Conservation (phyloP, 2,888 invertebrate species). For the Calliphora vomitoria region DNA sequence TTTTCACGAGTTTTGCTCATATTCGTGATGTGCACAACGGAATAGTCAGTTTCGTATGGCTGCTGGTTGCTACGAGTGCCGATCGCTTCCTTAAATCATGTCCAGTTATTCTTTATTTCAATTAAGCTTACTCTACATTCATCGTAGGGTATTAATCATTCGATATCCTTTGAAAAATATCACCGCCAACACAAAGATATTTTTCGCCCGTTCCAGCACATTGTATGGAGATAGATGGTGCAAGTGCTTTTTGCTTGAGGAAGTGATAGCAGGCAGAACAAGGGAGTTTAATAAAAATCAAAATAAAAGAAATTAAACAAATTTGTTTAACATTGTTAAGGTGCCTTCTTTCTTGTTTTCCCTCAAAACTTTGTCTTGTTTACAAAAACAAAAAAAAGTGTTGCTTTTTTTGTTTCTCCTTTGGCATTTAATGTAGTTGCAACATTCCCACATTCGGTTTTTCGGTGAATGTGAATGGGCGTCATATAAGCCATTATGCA, state of each 20-base stretch:
- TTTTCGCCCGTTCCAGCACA: slow-evolving; percentile 25
- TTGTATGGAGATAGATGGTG: slow-evolving; percentile 47
- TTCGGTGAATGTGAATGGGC: slow-evolving; percentile 65
- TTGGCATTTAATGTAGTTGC: slow-evolving; percentile 42
- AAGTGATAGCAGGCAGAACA: slow-evolving; percentile 31
- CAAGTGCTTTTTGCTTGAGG: slow-evolving; percentile 9
- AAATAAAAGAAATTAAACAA: slow-evolving; percentile 71
- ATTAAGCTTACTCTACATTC: not conserved
- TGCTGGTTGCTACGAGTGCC: no score
- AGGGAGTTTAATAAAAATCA: slow-evolving; percentile 38
- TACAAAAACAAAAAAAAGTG: slow-evolving; percentile 3
- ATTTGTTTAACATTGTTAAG: slow-evolving; percentile 71
- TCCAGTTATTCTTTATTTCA: not conserved
- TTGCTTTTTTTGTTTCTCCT: slow-evolving; percentile 28
- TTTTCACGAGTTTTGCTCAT: no score
- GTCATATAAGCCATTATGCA: slow-evolving; percentile 74
- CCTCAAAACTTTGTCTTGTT: slow-evolving; percentile 54
- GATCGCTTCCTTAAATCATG: no score
- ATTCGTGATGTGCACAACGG: no score
- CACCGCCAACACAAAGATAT: slow-evolving; percentile 26
- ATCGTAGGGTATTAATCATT: not conserved
- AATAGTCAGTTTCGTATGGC: no score
- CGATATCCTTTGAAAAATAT: not conserved
- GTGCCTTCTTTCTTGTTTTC: slow-evolving; percentile 33
- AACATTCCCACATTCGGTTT: slow-evolving; percentile 56